Percentiles rank a stretch among this genome's conserved stretches.
These are phyloP conservation scores for Baronia brevicornis DNA, from an alignment of 2,888 invertebrate species.

Conservation along the genomic window DNA sequence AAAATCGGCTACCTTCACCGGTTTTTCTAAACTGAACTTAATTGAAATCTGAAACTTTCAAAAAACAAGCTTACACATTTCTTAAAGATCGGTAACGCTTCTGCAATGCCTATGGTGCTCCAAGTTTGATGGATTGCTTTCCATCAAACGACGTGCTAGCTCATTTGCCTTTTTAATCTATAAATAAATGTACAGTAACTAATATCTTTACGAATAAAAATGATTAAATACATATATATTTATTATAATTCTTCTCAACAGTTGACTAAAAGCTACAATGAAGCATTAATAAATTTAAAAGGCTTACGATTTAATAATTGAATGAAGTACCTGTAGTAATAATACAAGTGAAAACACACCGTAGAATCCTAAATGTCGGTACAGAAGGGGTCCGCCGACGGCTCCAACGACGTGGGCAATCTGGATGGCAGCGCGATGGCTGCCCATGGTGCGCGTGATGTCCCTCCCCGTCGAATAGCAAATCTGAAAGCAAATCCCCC, in stretches of 20 bases:
- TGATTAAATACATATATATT: conserved; percentile 9
- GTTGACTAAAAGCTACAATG: no score
- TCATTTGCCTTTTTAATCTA: no score
- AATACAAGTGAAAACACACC: conserved; percentile 80
- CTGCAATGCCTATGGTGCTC: not conserved
- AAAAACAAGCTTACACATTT: not conserved
- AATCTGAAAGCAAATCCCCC: conserved; percentile 60
- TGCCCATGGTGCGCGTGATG: conserved; percentile 78
- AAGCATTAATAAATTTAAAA: no score
- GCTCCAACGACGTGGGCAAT: conserved; percentile 76
- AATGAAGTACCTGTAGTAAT: conserved; percentile 58
- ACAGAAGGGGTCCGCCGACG: conserved; percentile 84
- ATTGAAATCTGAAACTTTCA: not conserved
- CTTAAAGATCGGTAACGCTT: conserved; percentile 1
- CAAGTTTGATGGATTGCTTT: not conserved
- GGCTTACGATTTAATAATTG: no score
- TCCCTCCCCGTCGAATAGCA: conserved; percentile 63
- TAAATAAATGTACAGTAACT: no score
- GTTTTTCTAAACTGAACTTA: no score
- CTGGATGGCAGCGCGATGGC: conserved; percentile 63
- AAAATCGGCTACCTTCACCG: no score
- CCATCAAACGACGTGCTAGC: not conserved
- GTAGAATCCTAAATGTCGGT: conserved; percentile 81
- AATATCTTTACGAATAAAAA: no score
- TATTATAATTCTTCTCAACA: conserved; percentile 2